phyloP scores from a whole-genome alignment of 2,113 vertebrate genomes.

The Sapajus apella region DNA sequence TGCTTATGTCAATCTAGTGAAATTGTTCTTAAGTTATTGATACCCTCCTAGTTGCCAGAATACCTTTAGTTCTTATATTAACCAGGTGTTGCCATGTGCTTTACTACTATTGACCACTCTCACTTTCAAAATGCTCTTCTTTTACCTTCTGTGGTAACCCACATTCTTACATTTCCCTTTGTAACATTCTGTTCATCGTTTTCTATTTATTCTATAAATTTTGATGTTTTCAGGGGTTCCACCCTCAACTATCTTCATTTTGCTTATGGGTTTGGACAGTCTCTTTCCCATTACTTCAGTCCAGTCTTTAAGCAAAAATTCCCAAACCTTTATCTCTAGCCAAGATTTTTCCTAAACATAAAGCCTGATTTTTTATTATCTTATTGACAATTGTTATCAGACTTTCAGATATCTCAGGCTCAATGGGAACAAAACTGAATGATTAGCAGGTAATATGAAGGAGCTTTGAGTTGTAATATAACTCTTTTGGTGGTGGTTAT shows the following conservation, averaged over 20 bases:
- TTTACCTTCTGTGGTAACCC: background rate
- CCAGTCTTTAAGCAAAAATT: background rate
- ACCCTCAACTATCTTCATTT: conserved; percentile 1
- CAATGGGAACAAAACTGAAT: background rate
- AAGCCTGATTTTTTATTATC: background rate
- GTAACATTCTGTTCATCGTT: background rate
- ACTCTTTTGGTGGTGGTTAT: background rate
- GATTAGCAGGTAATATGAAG: background rate
- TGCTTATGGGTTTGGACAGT: background rate
- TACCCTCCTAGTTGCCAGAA: background rate
- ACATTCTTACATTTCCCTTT: background rate
- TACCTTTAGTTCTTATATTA: background rate
- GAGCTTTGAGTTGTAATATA: background rate
- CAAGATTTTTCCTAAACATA: background rate
- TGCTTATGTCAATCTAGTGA: background rate
- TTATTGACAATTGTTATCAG: background rate
- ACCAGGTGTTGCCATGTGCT: background rate
- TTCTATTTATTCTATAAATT: background rate
- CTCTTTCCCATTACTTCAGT: background rate
- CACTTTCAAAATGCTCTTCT: background rate
- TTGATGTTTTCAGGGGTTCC: background rate
- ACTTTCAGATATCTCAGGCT: background rate
- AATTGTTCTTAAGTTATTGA: conserved; percentile 4
- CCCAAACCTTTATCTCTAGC: background rate
- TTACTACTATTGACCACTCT: background rate